These are phyloP conservation scores for Diploptera punctata DNA, from an alignment of 2,888 invertebrate genomes.

Conservation along the genomic window DNA sequence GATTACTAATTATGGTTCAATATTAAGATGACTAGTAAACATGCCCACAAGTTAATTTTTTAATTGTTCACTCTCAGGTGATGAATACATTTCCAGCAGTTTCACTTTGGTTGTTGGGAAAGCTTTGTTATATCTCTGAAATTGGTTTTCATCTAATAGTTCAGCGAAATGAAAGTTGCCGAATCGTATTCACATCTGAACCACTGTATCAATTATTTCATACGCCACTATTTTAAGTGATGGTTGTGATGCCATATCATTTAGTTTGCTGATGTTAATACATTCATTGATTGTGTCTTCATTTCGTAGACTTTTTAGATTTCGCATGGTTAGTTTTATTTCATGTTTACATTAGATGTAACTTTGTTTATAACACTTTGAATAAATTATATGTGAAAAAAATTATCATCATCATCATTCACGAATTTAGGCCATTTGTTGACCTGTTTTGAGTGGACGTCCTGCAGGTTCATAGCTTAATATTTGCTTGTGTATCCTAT, in stretches of 20 bases:
- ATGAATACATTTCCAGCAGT: slow-evolving; percentile 10
- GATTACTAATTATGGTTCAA: too few species aligned
- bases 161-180: neutral
- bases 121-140: neutral
- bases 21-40: too few species aligned
- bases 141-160: neutral
- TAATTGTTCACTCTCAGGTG: slow-evolving; percentile 2
- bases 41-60: neutral
- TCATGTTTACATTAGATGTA: neutral
- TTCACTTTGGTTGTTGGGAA: neutral
- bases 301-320: neutral
- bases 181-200: slow-evolving; percentile 4
- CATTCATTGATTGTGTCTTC: neutral
- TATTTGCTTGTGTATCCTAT: too few species aligned
- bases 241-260: neutral
- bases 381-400: neutral
- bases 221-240: neutral
- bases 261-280: neutral
- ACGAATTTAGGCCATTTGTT: too few species aligned
- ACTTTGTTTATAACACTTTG: too few species aligned
- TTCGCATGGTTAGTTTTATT: neutral
- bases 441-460: too few species aligned
- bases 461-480: too few species aligned
- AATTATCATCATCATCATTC: too few species aligned
- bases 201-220: neutral